These are phyloP conservation scores for Pheosia tremula DNA, from an alignment of 2,888 invertebrate genomes.

Conservation along the genomic window DNA sequence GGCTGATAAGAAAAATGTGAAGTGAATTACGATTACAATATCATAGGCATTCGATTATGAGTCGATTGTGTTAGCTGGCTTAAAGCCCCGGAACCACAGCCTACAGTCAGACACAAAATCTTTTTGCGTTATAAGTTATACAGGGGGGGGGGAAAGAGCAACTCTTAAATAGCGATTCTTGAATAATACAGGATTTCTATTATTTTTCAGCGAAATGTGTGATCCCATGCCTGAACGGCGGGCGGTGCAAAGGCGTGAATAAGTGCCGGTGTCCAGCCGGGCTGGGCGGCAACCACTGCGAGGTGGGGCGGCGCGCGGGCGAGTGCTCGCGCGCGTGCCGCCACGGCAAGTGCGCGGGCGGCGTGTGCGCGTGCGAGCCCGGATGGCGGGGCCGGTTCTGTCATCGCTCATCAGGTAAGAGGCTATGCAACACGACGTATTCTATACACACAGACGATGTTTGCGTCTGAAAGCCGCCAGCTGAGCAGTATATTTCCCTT, in stretches of 20 bases:
- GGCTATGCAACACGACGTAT: slow-evolving; percentile 13
- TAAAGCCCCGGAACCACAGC: no score
- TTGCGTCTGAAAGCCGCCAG: no score
- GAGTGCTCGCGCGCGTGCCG: slow-evolving; percentile 90
- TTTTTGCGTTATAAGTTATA: no score
- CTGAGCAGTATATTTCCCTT: no score
- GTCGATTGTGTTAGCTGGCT: no score
- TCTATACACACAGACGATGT: no score
- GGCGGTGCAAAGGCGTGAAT: slow-evolving; percentile 95
- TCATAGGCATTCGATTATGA: no score
- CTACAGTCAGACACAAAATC: no score
- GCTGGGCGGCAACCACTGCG: slow-evolving; percentile 95
- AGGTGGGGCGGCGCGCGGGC: slow-evolving; percentile 91
- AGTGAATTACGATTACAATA: no score
- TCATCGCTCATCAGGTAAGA: slow-evolving; percentile 87
- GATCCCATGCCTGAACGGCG: slow-evolving; percentile 95
- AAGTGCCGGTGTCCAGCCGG: slow-evolving; percentile 94
- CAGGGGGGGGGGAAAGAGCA: no score
- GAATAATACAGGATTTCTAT: not conserved
- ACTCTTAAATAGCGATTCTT: no score
- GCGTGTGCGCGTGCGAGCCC: slow-evolving; percentile 90
- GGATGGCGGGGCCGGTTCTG: slow-evolving; percentile 94
- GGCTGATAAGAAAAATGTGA: no score
- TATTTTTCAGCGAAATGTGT: slow-evolving; percentile 90
- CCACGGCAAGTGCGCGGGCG: slow-evolving; percentile 90